phyloP scores from a whole-genome alignment of 2,113 vertebrate species.

The Ictidomys tridecemlineatus region DNA sequence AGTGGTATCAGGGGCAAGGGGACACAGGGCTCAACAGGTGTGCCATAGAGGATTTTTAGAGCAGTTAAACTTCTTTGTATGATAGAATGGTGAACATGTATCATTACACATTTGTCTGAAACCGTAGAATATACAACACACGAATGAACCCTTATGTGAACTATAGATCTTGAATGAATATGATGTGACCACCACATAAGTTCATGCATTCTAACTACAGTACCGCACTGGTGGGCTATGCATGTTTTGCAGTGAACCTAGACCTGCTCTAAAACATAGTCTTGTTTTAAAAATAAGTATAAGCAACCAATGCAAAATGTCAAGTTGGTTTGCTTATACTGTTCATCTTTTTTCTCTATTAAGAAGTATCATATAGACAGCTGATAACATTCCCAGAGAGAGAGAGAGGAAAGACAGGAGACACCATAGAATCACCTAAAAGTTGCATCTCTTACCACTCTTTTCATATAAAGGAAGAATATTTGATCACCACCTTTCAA shows the following conservation, averaged over 20 bases:
- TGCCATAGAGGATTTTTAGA: not conserved
- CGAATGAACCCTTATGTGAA: not conserved
- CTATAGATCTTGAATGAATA: not conserved
- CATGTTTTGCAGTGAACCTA: not conserved
- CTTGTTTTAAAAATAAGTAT: not conserved
- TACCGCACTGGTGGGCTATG: not conserved
- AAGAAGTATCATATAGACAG: not conserved
- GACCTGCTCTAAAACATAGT: not conserved
- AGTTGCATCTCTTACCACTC: not conserved
- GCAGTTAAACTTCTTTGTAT: not conserved
- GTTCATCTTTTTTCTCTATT: not conserved
- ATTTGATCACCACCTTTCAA: not conserved
- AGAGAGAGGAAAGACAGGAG: not conserved
- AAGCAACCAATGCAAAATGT: not conserved
- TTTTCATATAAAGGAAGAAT: not conserved
- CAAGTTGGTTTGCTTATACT: too few relatives aligned
- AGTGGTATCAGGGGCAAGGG: not conserved
- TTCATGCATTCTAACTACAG: not conserved
- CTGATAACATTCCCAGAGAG: not conserved
- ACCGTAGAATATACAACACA: not conserved
- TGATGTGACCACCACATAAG: too few relatives aligned
- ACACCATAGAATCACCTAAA: not conserved
- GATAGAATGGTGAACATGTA: not conserved
- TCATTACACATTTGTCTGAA: not conserved
- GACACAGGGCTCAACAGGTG: not conserved